A percentile compares a stretch with the other conserved stretches of the same genome.
These are phyloP conservation scores for Parus major DNA, from an alignment of 2,113 vertebrate species.

Conservation along the genomic window DNA sequence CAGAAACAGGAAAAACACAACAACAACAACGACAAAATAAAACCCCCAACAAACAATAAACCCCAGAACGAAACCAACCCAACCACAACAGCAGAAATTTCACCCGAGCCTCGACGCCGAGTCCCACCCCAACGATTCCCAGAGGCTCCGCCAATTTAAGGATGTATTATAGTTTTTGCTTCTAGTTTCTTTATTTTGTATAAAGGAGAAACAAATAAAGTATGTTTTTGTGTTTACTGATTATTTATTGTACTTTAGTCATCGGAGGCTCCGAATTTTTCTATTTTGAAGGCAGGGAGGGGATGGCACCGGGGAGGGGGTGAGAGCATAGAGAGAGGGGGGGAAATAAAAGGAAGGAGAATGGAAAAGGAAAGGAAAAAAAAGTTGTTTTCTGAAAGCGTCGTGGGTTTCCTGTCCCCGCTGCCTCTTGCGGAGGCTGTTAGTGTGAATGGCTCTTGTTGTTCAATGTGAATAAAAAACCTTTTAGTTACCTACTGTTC, in stretches of 20 bases:
- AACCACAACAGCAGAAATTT: neutral
- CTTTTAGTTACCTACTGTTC: constrained; percentile 70
- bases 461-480: constrained; percentile 84
- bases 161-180: constrained; percentile 84
- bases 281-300: constrained; percentile 46
- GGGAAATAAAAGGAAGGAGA: neutral
- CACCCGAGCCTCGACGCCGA: neutral
- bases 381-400: constrained; percentile 59
- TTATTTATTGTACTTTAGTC: constrained; percentile 83
- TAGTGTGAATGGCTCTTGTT: constrained; percentile 70
- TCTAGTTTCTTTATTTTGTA: constrained; percentile 88
- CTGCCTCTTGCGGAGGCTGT: constrained; percentile 56
- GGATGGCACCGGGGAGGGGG: neutral
- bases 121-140: neutral
- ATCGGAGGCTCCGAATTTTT: constrained; percentile 65
- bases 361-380: neutral
- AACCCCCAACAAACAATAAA: neutral
- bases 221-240: constrained; percentile 85
- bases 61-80: neutral
- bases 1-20: neutral
- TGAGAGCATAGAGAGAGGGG: neutral
- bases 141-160: constrained; percentile 61
- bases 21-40: neutral
- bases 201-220: constrained; percentile 86
- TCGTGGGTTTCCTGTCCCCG: constrained; percentile 43